These are phyloP conservation scores for Xyrauchen texanus DNA, from an alignment of 2,113 vertebrate genomes.

Conservation along the genomic window DNA sequence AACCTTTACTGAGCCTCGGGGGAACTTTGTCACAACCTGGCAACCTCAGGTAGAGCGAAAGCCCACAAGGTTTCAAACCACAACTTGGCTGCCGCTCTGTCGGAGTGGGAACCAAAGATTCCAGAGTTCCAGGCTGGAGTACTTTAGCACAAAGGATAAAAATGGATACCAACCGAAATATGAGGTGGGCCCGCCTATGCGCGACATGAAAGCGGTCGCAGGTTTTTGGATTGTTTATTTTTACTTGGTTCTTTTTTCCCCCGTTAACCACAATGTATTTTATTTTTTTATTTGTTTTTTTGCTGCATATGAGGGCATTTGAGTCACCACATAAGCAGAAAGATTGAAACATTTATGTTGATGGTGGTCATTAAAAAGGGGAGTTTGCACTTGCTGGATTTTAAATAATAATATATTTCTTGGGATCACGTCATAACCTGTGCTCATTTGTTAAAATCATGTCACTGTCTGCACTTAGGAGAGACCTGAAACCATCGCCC, in stretches of 20 bases:
- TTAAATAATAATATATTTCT: conserved; percentile 65
- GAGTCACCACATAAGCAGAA: neutral
- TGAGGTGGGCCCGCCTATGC: conserved; percentile 95
- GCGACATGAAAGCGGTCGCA: conserved; percentile 91
- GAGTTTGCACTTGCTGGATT: neutral
- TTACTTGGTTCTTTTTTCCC: conserved; percentile 37
- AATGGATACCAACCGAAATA: conserved; percentile 90
- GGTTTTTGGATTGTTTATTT: conserved; percentile 72
- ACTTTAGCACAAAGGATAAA: conserved; percentile 92
- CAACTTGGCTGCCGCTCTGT: conserved; percentile 87
- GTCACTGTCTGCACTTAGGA: conserved; percentile 77
- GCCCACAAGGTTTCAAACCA: conserved; percentile 85
- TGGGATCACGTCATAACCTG: conserved; percentile 83
- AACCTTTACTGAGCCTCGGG: conserved; percentile 78
- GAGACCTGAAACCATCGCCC: conserved; percentile 80
- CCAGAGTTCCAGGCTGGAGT: conserved; percentile 85
- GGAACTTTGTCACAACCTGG: conserved; percentile 87
- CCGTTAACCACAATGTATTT: conserved; percentile 21
- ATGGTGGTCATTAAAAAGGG: neutral
- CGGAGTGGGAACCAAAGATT: conserved; percentile 66
- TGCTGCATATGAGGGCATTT: neutral
- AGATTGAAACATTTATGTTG: neutral
- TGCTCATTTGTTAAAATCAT: conserved; percentile 84
- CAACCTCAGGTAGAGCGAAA: conserved; percentile 86
- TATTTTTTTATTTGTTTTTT: neutral